These are phyloP conservation scores for Zaprionus ghesquierei DNA, from an alignment of 1,140 invertebrate genomes.

Conservation along the genomic window DNA sequence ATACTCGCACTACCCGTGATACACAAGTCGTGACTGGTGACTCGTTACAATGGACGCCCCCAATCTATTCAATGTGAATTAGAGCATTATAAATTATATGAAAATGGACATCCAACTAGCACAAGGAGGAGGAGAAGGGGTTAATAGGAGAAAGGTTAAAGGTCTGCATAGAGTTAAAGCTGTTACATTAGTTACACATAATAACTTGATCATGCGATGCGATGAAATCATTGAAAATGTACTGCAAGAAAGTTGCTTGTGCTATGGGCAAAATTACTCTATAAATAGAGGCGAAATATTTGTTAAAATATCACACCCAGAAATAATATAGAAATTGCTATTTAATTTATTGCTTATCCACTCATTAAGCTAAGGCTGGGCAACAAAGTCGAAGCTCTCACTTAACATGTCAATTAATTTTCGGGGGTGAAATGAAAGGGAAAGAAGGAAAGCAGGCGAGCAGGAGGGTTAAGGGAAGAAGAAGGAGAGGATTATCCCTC, in stretches of 20 bases:
- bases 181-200: neutral
- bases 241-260: neutral
- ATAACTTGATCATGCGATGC: neutral
- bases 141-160: neutral
- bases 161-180: neutral
- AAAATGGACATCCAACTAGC: neutral
- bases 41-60: neutral
- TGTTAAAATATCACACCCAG: neutral
- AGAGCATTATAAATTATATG: constrained; percentile 64
- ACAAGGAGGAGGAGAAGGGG: neutral
- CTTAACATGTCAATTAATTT: neutral
- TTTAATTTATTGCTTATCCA: too few relatives aligned
- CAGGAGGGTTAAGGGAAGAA: too few relatives aligned
- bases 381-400: too few relatives aligned
- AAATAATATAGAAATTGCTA: neutral
- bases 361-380: too few relatives aligned
- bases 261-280: neutral
- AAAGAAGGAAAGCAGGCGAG: too few relatives aligned
- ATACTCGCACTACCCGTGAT: constrained; percentile 24
- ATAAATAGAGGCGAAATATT: neutral
- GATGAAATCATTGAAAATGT: neutral
- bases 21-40: neutral
- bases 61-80: constrained; percentile 48
- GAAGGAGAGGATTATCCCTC: too few relatives aligned
- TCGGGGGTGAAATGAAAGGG: neutral